Base-by-base conservation (phyloP, 1,140 invertebrate species). In the Olivierus martensii region DNA sequence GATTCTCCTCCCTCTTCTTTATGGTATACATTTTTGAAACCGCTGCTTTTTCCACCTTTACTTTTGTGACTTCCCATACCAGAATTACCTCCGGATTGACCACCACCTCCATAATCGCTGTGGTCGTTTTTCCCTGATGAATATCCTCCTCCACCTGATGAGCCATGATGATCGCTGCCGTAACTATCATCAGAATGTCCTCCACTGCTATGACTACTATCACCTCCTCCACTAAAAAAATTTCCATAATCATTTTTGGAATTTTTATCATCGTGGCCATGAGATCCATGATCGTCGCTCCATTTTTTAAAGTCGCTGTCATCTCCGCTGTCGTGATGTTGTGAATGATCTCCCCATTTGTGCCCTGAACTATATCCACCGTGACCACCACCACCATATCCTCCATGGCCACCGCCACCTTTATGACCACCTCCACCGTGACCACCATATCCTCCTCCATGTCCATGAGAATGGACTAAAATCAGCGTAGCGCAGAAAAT, bases 21-120 rank as follows among this genome's bases (percentile, higher is more conserved):
- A 19, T 59, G 56, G 46, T 59, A 59, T 12, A 45, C 45, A 39
- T 59, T 59, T 39, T 59, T 59, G 44, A 59, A 58, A 7, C 57
- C 58, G 21, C 39, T 12, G 10, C 34, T 39, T 42, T 47, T 52
- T 3, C 18, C 17, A 12, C 51, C 51, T 9, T 38, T 35, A 19
- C 51, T 38, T 18, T 53, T 52, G 51, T 22, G 53, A 15, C 51
- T 39, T 15, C 57, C 54, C 1, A 48, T 49, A 3, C 51, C 54
- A 11, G 47, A 44, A 28, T 59, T 55, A 5, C 48, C 52, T 35
- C 55, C 53, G 14, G 50, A 51, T 4, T 48, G 39, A 34, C 56
- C 56, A 14, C 54, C 52, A 12, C 46, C 52, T 41, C 56, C 56
- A n/a, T 54, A 39, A 19, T 51, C 47, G 3, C 51, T 46, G 11